These are phyloP conservation scores for Aeoliscus strigatus DNA, from an alignment of 2,797 vertebrate species.

Conservation along the genomic window DNA sequence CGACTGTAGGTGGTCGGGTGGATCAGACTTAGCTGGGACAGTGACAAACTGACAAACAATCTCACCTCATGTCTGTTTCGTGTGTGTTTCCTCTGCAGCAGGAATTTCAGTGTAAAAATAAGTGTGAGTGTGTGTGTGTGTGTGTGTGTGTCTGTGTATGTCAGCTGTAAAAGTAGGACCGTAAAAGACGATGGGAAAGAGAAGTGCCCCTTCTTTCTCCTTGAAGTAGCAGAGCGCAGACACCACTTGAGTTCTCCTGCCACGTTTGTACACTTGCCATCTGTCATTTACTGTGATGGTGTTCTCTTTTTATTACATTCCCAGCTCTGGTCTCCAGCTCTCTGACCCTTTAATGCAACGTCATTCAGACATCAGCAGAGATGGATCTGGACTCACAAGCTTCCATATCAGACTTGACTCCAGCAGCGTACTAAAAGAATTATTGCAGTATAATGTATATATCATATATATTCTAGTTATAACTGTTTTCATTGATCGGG, in stretches of 20 bases:
- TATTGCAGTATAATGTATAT: constrained; percentile 9
- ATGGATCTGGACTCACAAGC: constrained; percentile 21
- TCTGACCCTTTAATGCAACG: constrained; percentile 54
- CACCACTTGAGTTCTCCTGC: constrained; percentile 42
- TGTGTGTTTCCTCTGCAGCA: too few relatives aligned
- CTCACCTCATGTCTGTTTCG: too few relatives aligned
- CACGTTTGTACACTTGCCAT: constrained; percentile 52
- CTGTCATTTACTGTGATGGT: constrained; percentile 64
- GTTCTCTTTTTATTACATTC: constrained; percentile 67
- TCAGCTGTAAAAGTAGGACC: constrained; percentile 20
- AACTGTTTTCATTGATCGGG: background rate
- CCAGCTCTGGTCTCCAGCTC: constrained; percentile 45
- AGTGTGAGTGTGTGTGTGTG: background rate
- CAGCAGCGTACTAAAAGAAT: constrained; percentile 3
- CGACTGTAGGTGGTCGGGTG: too few relatives aligned
- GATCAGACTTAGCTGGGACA: too few relatives aligned
- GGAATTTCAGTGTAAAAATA: too few relatives aligned
- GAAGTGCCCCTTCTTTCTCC: constrained; percentile 36
- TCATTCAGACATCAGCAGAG: constrained; percentile 38
- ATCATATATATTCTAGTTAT: background rate
- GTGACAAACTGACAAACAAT: too few relatives aligned
- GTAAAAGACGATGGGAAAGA: constrained; percentile 40
- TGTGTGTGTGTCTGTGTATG: background rate
- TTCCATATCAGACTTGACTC: constrained; percentile 18
- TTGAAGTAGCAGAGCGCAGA: constrained; percentile 37